A percentile compares a stretch with the other conserved stretches of the same genome.
Evolutionary conservation across 2,888 invertebrate species (phyloP).

Genomic region (Agapostemon virescens): DNA sequence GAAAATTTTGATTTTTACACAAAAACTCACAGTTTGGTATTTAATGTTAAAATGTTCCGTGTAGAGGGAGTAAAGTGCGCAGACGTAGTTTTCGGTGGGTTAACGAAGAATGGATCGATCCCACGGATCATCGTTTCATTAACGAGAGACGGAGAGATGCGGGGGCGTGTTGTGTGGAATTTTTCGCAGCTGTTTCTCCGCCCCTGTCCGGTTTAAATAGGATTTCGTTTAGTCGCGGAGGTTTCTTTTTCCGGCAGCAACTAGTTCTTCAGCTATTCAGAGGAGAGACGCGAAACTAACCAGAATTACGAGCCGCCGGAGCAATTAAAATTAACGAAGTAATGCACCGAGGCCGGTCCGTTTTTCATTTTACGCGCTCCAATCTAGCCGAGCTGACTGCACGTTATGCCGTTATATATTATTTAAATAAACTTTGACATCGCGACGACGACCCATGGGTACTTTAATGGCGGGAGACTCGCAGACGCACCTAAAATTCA

Average conservation of each 20-base stretch:
- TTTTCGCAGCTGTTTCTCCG: background rate
- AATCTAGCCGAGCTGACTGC: constrained; percentile 2
- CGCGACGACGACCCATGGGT: background rate
- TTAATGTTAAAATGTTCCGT: too few relatives aligned
- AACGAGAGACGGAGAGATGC: background rate
- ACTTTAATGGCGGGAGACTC: background rate
- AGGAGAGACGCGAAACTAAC: constrained; percentile 40
- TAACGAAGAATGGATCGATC: background rate
- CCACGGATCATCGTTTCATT: background rate
- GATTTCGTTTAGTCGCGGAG: constrained; percentile 16
- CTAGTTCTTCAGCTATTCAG: constrained; percentile 44
- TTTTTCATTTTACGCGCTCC: constrained; percentile 43
- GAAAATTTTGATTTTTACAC: too few relatives aligned
- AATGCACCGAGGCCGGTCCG: constrained; percentile 32
- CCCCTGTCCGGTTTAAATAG: background rate
- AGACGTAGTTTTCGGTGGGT: background rate
- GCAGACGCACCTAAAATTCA: constrained; percentile 17
- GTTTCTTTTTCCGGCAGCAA: constrained; percentile 27
- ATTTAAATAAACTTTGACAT: constrained; percentile 52
- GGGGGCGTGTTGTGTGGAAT: background rate
- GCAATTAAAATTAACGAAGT: constrained; percentile 68
- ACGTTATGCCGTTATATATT: constrained; percentile 18
- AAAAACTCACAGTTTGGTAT: too few relatives aligned
- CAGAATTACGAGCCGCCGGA: constrained; percentile 43
- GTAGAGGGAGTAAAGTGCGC: too few relatives aligned